Conservation (phyloP, 2,113 vertebrate species). For the Gymnobelideus leadbeateri region DNA sequence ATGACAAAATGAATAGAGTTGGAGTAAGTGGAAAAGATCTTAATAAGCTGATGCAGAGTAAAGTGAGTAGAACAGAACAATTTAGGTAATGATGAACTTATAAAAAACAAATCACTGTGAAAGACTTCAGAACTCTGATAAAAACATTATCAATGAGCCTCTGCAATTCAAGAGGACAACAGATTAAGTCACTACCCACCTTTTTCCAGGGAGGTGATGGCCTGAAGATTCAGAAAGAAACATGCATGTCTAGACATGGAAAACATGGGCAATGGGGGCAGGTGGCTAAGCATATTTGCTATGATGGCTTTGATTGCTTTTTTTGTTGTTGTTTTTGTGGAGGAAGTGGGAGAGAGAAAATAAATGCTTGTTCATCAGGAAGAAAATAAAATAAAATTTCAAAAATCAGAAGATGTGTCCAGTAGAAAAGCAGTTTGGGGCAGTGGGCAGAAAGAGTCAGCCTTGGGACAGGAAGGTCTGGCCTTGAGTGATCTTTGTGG, state of each 20-base stretch:
- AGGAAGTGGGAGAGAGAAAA: not conserved
- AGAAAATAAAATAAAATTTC: not conserved
- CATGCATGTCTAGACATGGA: not conserved
- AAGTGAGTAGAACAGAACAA: not conserved
- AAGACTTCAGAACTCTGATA: not conserved
- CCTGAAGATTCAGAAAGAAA: not conserved
- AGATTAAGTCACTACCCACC: not conserved
- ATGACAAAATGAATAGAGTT: not conserved
- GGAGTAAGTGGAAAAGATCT: not conserved
- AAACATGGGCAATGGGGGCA: not conserved
- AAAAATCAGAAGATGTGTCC: not conserved
- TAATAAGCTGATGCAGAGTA: not conserved
- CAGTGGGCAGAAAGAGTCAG: not conserved
- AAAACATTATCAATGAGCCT: not conserved
- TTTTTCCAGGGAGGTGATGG: not conserved
- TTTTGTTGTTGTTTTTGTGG: not conserved
- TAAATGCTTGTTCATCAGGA: not conserved
- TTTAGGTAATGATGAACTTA: not conserved
- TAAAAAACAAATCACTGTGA: not conserved
- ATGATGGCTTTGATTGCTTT: not conserved
- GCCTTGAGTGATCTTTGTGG: not conserved
- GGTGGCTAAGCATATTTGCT: not conserved
- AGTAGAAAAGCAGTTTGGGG: not conserved
- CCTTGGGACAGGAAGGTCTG: not conserved
- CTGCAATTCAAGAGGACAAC: not conserved